Conservation (phyloP, 2,797 vertebrate genomes). For the Periophthalmus magnuspinnatus region DNA sequence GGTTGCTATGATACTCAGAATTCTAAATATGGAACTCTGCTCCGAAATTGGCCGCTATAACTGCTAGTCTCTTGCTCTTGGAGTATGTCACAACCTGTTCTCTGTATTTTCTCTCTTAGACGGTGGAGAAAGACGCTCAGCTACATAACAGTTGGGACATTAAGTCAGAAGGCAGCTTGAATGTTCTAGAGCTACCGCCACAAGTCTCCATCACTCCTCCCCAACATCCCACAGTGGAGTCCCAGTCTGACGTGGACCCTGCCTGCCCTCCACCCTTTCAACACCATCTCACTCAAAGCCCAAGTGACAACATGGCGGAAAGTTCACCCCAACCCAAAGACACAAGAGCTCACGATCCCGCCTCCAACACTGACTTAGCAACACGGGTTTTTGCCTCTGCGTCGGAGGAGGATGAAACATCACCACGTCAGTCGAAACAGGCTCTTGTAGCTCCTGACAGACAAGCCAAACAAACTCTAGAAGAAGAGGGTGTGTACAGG, state of each 20-base stretch:
- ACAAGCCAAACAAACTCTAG: constrained; percentile 6
- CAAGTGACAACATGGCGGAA: constrained; percentile 22
- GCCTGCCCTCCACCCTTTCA: constrained; percentile 32
- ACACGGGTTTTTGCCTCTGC: too few relatives aligned
- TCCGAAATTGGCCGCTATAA: too few relatives aligned
- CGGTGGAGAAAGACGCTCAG: constrained; percentile 41
- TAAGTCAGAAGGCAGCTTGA: constrained; percentile 1
- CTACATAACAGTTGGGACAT: constrained; percentile 12
- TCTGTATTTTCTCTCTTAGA: constrained; percentile 58
- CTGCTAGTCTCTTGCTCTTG: too few relatives aligned
- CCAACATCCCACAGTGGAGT: neutral
- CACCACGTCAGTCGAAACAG: constrained; percentile 32
- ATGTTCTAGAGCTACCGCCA: constrained; percentile 23
- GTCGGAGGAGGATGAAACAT: constrained; percentile 46
- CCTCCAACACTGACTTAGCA: constrained; percentile 11
- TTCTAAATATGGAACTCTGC: too few relatives aligned
- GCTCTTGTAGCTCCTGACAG: constrained; percentile 18
- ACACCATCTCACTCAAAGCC: constrained; percentile 30
- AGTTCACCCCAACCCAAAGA: constrained; percentile 21
- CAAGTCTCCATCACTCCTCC: neutral
- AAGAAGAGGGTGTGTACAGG: constrained; percentile 28
- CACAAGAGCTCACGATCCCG: constrained; percentile 15
- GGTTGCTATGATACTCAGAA: too few relatives aligned
- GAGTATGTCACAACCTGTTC: neutral
- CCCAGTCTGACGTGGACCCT: neutral